A percentile compares a stretch with the other conserved stretches of the same genome.
These are phyloP conservation scores for Martes martes DNA, from an alignment of 2,113 vertebrate genomes.

Conservation along the genomic window DNA sequence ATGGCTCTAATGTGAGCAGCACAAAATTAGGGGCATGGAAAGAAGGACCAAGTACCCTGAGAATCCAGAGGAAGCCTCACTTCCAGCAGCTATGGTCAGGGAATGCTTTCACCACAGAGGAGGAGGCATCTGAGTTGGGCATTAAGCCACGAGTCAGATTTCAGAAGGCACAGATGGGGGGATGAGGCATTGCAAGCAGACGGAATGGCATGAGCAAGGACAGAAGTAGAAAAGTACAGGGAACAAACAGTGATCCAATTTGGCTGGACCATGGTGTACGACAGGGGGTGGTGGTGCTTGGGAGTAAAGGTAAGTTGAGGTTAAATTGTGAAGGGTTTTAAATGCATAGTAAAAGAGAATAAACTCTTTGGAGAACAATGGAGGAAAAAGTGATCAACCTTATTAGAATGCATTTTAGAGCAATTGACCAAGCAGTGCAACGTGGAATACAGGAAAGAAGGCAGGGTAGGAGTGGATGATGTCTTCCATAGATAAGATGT, in stretches of 20 bases:
- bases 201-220: slow-evolving; percentile 16
- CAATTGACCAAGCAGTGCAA: not conserved
- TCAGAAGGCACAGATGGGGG: slow-evolving; percentile 40
- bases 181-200: not conserved
- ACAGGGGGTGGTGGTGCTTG: not conserved
- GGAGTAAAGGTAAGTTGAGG: slow-evolving; percentile 32
- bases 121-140: not conserved
- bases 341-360: not conserved
- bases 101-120: not conserved
- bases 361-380: not conserved
- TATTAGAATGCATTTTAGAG: not conserved
- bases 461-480: accelerated
- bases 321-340: not conserved
- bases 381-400: not conserved
- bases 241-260: not conserved
- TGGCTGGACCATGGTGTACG: not conserved
- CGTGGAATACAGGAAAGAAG: not conserved
- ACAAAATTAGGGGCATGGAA: not conserved
- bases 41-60: not conserved
- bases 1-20: not conserved
- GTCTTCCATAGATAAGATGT: not conserved
- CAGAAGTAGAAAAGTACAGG: slow-evolving; percentile 24
- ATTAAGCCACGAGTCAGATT: slow-evolving; percentile 26
- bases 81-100: not conserved
- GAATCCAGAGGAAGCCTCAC: not conserved